Evolutionary conservation across 2,113 vertebrate genomes (phyloP).

Genomic region (Ivindomyrus marchei): DNA sequence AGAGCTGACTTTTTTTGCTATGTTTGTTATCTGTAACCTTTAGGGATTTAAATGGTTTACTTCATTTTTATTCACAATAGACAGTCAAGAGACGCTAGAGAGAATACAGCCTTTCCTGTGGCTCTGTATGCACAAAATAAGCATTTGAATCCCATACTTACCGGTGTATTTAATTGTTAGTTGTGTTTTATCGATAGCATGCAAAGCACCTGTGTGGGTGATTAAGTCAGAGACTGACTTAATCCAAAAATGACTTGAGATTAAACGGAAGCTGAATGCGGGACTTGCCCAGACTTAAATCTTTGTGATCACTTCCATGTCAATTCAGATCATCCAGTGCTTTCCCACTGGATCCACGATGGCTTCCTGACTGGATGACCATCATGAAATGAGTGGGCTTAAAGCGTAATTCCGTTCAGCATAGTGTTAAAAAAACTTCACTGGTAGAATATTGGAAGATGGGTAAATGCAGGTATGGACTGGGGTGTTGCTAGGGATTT

Average conservation of each 20-base stretch:
- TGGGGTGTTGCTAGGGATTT: background rate
- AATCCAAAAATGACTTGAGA: background rate
- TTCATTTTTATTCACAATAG: background rate
- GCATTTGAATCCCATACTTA: background rate
- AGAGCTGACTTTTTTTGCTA: background rate
- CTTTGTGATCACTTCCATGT: background rate
- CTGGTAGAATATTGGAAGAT: background rate
- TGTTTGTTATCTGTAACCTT: background rate
- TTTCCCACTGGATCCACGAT: background rate
- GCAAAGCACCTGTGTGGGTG: background rate
- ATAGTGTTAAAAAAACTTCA: background rate
- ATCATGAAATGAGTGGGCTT: background rate
- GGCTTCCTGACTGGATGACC: background rate
- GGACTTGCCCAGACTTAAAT: background rate
- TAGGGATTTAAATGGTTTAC: background rate
- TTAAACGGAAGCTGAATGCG: background rate
- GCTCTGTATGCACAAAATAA: background rate
- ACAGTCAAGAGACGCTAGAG: background rate
- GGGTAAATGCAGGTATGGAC: background rate
- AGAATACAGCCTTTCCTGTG: background rate
- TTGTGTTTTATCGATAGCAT: background rate
- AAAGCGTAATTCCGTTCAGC: background rate
- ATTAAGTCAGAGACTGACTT: background rate
- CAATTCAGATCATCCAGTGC: background rate
- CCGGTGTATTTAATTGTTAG: background rate